A percentile compares a stretch with the other conserved stretches of the same genome.
Conservation (phyloP, 1,140 invertebrate genomes). For the Adelges cooleyi region DNA sequence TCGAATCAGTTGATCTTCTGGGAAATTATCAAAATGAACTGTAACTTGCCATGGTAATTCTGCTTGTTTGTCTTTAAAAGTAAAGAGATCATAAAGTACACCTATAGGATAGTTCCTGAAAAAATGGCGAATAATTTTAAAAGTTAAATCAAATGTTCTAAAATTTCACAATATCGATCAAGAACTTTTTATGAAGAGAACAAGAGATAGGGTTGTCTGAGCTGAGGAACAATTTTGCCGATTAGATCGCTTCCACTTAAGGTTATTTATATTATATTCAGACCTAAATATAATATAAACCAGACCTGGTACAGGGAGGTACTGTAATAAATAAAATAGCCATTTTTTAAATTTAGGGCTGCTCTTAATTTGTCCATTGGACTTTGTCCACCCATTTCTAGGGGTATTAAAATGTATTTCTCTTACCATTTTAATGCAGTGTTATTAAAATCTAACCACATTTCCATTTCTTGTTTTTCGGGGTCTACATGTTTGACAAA, state of each 20-base stretch:
- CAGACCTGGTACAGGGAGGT: too few species aligned
- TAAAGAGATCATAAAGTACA: slow-evolving; percentile 76
- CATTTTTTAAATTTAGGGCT: too few species aligned
- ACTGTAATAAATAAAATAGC: too few species aligned
- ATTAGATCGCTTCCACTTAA: too few species aligned
- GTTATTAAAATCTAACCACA: slow-evolving; percentile 93
- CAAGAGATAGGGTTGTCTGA: too few species aligned
- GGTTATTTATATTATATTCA: too few species aligned
- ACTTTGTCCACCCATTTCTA: too few species aligned
- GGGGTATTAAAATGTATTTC: too few species aligned
- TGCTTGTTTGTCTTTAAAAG: slow-evolving; percentile 47
- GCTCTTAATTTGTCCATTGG: too few species aligned
- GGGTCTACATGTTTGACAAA: slow-evolving; percentile 70
- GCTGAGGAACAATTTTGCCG: too few species aligned
- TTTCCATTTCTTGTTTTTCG: slow-evolving; percentile 72
- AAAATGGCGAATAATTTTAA: slow-evolving; percentile 31
- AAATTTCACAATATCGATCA: not conserved
- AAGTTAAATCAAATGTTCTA: too few species aligned
- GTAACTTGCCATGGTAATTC: slow-evolving; percentile 81
- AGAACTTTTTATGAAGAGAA: not conserved
- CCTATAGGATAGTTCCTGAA: slow-evolving; percentile 88
- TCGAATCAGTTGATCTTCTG: slow-evolving; percentile 63
- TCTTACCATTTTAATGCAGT: slow-evolving; percentile 86
- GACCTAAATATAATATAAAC: too few species aligned
- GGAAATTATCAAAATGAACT: slow-evolving; percentile 89